Evolutionary conservation across 2,888 invertebrate genomes (phyloP), one percentile per base, ranked within the genome.

Genomic region (Himalopsyche tibetana): DNA sequence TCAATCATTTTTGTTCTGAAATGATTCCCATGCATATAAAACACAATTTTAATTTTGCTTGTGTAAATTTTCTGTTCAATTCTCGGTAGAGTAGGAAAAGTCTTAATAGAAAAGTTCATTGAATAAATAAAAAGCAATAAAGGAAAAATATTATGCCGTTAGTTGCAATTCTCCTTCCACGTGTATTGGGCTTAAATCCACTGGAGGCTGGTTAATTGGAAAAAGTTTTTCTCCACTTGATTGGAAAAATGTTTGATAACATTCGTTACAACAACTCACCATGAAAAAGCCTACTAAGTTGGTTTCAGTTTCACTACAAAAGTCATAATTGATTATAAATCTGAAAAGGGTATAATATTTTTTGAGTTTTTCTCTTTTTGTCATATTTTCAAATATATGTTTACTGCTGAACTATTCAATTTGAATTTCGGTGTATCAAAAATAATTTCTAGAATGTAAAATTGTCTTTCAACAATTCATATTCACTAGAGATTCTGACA

Each of bases 81-180:
- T 74, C 74, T 38, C 74, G 4, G 12, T 74, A 38, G 74, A 74
- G 38, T 74, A 38, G 38, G 15, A 38, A 74, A 74, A 74, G 15
- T 74, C 74, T 38, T 74, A 74, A 74, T 74, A 4, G 74, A 74
- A 74, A 74, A 74, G 38, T 74, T 74, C 74, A 36, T 74, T 74
- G 74, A 74, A 74, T 74, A 74, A 74, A 74, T 74, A 74, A 74
- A 74, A 74, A 74, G 74, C 74, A 74, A 74, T 74, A 74, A 74
- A 12, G 74, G 38, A 74, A 74, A 74, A 74, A 38, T 74, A 74
- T 74, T 74, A n/a, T n/a, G 74, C 74, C 74, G 38, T 38, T 8
- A 74, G 74, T 38, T 74, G 74, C 74, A 74, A 74, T 74, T 74
- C 12, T 15, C 38, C 8, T 63, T 28, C 38, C 15, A 38, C 38